These are phyloP conservation scores for Origma solitaria DNA, from an alignment of 2,113 vertebrate species.

Conservation along the genomic window DNA sequence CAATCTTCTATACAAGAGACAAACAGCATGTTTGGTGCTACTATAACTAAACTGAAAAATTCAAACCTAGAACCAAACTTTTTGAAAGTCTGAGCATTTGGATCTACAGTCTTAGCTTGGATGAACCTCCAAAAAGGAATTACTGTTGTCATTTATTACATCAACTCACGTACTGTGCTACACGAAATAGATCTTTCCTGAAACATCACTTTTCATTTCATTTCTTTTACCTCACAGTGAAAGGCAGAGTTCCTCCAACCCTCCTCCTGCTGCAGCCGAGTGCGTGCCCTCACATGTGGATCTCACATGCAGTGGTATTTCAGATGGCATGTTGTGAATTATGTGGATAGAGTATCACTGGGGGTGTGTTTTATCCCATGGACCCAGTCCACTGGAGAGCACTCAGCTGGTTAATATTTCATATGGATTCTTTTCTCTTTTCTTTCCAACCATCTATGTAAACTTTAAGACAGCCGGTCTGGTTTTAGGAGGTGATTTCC, in stretches of 20 bases:
- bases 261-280: background rate
- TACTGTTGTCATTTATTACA: background rate
- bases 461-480: constrained; percentile 42
- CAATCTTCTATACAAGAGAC: background rate
- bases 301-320: background rate
- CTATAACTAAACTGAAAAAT: background rate
- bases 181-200: constrained; percentile 15
- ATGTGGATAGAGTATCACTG: constrained; percentile 6
- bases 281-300: background rate
- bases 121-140: background rate
- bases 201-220: background rate
- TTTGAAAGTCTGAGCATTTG: background rate
- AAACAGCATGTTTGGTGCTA: background rate
- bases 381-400: constrained; percentile 4
- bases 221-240: background rate
- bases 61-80: background rate
- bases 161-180: background rate
- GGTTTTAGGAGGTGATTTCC: constrained; percentile 58
- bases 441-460: constrained; percentile 58
- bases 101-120: background rate
- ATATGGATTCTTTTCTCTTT: constrained; percentile 39
- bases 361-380: constrained; percentile 6
- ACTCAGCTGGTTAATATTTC: constrained; percentile 62
- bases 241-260: background rate
- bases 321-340: constrained; percentile 10